Base-by-base conservation (phyloP, 2,888 invertebrate genomes). In the Gnatocerus cornutus region DNA sequence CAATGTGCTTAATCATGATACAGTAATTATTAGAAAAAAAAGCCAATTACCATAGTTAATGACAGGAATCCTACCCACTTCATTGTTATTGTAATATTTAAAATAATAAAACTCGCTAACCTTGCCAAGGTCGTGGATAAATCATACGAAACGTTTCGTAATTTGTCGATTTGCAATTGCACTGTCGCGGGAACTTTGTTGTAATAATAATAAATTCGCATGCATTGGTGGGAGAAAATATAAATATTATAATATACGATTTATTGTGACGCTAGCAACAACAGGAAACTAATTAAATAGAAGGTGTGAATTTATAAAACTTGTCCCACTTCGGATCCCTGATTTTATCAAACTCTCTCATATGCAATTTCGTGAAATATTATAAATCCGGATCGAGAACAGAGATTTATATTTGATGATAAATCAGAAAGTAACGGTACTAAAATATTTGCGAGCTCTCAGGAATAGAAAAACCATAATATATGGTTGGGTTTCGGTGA, bases 71-170 rank as follows among this genome's bases (percentile, higher is more conserved):
- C 59, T 59, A 63, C 65, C 63, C 16, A 41, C 48, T 52, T 58
- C 33, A 65, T 69, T 69, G 61, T 59, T 69, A 61, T 65, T 59
- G 50, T 69, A 65, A 69, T 65, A 59, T 69, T 69, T 69, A 65
- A 64, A 65, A 69, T 59, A 65, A 69, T 69, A 65, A 63, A 71
- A 72, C 62, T 64, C 61, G 67, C 70, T 69, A 71, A 73, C 73
- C 73, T 73, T 73, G 73, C 56, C 72, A 73, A 73, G 73, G 73
- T 64, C 69, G 72, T 46, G 50, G 62, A 71, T 72, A 69, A 72
- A 72, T 72, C 69, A 73, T 71, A 67, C 64, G 56, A 71, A 65
- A 68, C 39, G 65, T 74, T 74, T 73, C 70, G 70, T 65, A 69
- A 69, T 59, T 59, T 41, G 50, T 55, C 55, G 48, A 65, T 58